phyloP scores from a whole-genome alignment of 1,140 invertebrate species.

The Dendroctonus ponderosae region DNA sequence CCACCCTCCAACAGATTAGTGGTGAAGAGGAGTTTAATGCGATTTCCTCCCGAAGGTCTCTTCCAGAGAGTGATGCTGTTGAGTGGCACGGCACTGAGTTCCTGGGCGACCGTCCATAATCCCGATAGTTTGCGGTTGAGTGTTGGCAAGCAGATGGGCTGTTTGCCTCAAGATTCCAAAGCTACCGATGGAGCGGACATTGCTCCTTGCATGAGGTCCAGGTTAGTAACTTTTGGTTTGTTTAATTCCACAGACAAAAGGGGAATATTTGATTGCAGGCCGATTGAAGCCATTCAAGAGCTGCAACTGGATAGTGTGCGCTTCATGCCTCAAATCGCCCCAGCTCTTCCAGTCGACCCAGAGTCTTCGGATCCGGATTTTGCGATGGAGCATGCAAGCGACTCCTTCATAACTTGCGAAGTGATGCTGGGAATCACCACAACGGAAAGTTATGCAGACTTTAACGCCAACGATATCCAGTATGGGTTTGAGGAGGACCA shows the following conservation, averaged over 20 bases:
- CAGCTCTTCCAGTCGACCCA: constrained; percentile 65
- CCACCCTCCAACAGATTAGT: background rate
- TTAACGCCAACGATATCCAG: constrained; percentile 72
- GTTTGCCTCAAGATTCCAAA: constrained; percentile 48
- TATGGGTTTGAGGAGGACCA: constrained; percentile 77
- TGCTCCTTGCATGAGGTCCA: constrained; percentile 53
- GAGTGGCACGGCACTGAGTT: constrained; percentile 83
- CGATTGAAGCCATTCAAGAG: constrained; percentile 61
- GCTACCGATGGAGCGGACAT: constrained; percentile 52
- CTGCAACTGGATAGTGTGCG: constrained; percentile 65
- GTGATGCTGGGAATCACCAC: constrained; percentile 69
- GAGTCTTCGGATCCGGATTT: constrained; percentile 59
- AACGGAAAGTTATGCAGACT: constrained; percentile 74
- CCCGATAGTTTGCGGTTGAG: constrained; percentile 67
- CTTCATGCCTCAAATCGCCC: constrained; percentile 59
- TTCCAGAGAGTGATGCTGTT: constrained; percentile 83
- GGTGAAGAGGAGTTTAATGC: background rate
- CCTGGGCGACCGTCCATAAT: constrained; percentile 76
- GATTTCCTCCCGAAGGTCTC: constrained; percentile 59
- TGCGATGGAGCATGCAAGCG: constrained; percentile 66
- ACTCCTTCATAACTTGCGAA: constrained; percentile 67
- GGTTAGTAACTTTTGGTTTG: constrained; percentile 39
- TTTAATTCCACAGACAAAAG: background rate
- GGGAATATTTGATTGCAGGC: constrained; percentile 50
- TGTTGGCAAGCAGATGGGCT: constrained; percentile 71